Evolutionary conservation across 2,113 vertebrate species (phyloP).

Genomic region (Garra rufa): DNA sequence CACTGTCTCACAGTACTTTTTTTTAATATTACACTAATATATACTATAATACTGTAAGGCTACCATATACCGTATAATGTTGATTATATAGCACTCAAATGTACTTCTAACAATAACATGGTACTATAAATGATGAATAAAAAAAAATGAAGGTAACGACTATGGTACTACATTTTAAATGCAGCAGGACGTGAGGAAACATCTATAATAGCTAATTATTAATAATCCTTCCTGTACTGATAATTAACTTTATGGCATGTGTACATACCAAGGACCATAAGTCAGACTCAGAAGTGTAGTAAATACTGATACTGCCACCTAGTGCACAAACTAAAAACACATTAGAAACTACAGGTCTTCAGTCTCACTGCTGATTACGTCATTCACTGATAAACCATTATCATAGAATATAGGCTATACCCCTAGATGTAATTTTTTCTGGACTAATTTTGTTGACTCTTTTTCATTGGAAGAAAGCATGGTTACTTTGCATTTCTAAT

Average conservation of each 20-base stretch:
- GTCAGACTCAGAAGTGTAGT: not conserved
- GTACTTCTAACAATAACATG: not conserved
- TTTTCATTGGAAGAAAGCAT: too few species aligned
- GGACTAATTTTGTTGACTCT: too few species aligned
- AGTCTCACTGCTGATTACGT: not conserved
- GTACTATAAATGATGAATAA: not conserved
- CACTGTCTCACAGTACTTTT: too few species aligned
- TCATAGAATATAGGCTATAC: not conserved
- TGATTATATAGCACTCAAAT: not conserved
- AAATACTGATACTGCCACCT: conserved; percentile 35
- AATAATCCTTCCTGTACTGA: not conserved
- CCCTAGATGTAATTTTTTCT: too few species aligned
- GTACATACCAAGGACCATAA: not conserved
- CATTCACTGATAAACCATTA: not conserved
- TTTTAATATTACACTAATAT: not conserved
- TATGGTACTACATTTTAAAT: not conserved
- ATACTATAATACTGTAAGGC: not conserved
- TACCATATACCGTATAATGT: not conserved
- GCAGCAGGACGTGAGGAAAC: not conserved
- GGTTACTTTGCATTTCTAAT: too few species aligned
- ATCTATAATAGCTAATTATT: not conserved
- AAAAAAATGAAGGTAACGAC: not conserved
- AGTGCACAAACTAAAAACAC: not conserved
- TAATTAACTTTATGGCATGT: not conserved
- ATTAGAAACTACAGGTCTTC: not conserved